Conservation (phyloP, 2,797 vertebrate genomes). For the Myotis findleyi region DNA sequence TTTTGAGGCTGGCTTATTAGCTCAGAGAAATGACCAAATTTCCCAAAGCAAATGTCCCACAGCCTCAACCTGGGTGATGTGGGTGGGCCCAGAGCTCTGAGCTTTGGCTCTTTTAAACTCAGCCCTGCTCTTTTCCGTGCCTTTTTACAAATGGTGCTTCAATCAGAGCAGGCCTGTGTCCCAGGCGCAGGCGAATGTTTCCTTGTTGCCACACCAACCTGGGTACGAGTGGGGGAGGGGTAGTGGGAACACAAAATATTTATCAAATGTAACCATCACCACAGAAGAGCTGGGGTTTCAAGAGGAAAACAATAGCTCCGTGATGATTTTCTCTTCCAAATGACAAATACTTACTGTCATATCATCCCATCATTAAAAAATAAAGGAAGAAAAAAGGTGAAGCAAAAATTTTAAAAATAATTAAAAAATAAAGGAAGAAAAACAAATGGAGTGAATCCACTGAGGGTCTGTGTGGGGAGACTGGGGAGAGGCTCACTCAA, state of each 20-base stretch:
- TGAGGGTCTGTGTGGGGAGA: background rate
- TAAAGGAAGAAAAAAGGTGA: constrained; percentile 58
- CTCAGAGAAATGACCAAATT: constrained; percentile 69
- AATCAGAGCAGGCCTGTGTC: background rate
- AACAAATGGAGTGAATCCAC: constrained; percentile 48
- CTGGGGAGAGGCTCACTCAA: background rate
- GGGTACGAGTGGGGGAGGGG: background rate
- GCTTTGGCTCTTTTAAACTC: constrained; percentile 36
- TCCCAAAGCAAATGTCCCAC: constrained; percentile 64
- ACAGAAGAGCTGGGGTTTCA: background rate
- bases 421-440: background rate
- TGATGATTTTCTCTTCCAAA: constrained; percentile 62
- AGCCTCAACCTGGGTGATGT: constrained; percentile 43
- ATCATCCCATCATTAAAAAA: constrained; percentile 71
- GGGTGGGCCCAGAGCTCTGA: constrained; percentile 57
- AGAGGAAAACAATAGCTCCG: constrained; percentile 1
- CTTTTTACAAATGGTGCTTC: constrained; percentile 43
- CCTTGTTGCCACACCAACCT: constrained; percentile 29
- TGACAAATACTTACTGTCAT: constrained; percentile 74
- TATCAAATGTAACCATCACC: background rate
- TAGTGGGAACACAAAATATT: background rate
- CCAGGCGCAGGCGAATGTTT: background rate
- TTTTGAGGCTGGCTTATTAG: constrained; percentile 62
- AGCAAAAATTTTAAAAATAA: background rate
- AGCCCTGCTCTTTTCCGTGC: background rate